phyloP scores from a whole-genome alignment of 2,113 vertebrate genomes.

The Terrapene triunguis region DNA sequence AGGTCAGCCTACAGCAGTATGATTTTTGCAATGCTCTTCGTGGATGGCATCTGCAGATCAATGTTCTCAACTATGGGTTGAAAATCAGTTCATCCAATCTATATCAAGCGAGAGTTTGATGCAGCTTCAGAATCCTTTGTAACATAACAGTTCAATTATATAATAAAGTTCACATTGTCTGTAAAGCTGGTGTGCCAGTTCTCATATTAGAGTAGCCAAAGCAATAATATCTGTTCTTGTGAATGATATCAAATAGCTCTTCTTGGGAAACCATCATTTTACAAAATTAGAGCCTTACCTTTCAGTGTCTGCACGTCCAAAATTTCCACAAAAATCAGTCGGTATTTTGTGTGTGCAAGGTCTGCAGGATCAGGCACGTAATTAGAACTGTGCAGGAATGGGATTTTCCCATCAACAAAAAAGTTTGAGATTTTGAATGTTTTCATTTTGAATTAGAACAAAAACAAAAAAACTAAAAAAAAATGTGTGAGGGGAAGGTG shows the following conservation, averaged over 20 bases:
- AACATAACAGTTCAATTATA: background rate
- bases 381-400: accelerated
- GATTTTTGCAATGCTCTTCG: slow-evolving; percentile 14
- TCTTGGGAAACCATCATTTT: background rate
- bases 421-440: accelerated
- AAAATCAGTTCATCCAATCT: slow-evolving; percentile 28
- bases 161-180: background rate
- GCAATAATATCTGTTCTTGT: background rate
- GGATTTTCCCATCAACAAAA: background rate
- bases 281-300: background rate
- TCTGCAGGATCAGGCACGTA: accelerated
- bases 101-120: slow-evolving; percentile 20
- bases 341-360: background rate
- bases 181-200: slow-evolving; percentile 1
- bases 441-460: background rate
- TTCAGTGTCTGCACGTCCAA: background rate
- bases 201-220: background rate
- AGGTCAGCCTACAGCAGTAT: background rate
- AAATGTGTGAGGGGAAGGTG: background rate
- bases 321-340: background rate
- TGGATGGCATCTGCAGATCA: slow-evolving; percentile 40
- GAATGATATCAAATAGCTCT: background rate
- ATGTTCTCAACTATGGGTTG: background rate
- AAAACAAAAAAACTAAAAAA: background rate
- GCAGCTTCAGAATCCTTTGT: slow-evolving; percentile 32